phyloP scores from a whole-genome alignment of 92 coral and sea anemone genomes.

The Pocillopora grandis region DNA sequence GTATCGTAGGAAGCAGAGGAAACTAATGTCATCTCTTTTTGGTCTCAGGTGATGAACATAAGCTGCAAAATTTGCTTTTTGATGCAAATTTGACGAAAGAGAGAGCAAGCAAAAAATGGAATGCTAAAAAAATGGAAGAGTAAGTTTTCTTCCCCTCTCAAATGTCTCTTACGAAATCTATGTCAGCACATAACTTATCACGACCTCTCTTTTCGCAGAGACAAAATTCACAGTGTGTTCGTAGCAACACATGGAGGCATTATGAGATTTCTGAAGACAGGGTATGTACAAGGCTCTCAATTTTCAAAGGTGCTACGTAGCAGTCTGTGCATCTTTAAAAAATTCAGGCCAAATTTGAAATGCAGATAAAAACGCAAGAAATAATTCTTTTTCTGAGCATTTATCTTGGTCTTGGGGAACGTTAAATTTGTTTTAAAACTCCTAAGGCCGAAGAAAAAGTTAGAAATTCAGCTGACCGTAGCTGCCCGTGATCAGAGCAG shows the following conservation, averaged over 20 bases:
- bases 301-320: neutral
- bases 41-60: slow-evolving; percentile 22
- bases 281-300: slow-evolving; percentile 29
- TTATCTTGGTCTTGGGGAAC: no score
- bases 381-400: no score
- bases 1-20: neutral
- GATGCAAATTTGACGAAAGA: slow-evolving; percentile 40
- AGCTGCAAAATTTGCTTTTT: slow-evolving; percentile 43
- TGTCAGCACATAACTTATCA: neutral
- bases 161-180: neutral
- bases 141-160: slow-evolving; percentile 18
- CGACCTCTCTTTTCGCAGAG: slow-evolving; percentile 16
- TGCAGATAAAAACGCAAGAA: no score
- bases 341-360: neutral
- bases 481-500: no score
- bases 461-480: no score
- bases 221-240: slow-evolving; percentile 50
- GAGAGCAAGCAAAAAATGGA: slow-evolving; percentile 11
- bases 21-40: neutral
- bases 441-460: no score
- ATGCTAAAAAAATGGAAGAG: slow-evolving; percentile 17
- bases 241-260: slow-evolving; percentile 70
- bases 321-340: no score
- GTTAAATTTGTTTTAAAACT: no score
- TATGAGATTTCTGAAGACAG: slow-evolving; percentile 44